These are phyloP conservation scores for Lepidothrix coronata DNA, from an alignment of 2,113 vertebrate species.

Conservation along the genomic window DNA sequence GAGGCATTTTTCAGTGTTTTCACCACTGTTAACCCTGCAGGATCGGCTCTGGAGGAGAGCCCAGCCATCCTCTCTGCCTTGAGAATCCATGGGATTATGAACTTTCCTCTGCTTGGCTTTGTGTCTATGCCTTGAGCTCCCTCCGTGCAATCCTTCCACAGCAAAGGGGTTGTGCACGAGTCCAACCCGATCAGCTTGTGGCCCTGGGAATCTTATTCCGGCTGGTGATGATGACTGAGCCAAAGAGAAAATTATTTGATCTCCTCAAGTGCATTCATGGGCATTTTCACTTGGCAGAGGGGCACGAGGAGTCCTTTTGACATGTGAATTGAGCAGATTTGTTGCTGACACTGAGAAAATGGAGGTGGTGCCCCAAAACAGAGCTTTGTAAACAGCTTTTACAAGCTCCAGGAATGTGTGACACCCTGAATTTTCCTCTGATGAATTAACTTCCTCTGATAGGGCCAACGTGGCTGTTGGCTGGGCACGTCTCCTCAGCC, in stretches of 20 bases:
- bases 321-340: background rate
- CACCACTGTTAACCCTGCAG: background rate
- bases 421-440: background rate
- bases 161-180: background rate
- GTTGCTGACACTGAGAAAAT: constrained; percentile 18
- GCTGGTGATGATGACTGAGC: background rate
- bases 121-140: background rate
- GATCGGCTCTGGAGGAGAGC: background rate
- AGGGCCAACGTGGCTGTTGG: background rate
- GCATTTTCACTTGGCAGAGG: background rate
- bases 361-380: background rate
- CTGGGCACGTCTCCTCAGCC: background rate
- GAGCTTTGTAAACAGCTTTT: background rate
- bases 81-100: background rate
- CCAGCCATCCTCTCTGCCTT: background rate
- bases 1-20: background rate
- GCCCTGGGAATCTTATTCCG: background rate
- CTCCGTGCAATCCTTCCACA: background rate
- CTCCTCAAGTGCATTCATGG: background rate
- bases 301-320: background rate
- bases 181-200: background rate
- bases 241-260: background rate
- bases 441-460: background rate
- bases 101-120: background rate
- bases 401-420: background rate